A percentile compares a stretch with the other conserved stretches of the same genome.
Evolutionary conservation across 2,888 invertebrate genomes (phyloP).

Genomic region (Scaeva pyrastri): DNA sequence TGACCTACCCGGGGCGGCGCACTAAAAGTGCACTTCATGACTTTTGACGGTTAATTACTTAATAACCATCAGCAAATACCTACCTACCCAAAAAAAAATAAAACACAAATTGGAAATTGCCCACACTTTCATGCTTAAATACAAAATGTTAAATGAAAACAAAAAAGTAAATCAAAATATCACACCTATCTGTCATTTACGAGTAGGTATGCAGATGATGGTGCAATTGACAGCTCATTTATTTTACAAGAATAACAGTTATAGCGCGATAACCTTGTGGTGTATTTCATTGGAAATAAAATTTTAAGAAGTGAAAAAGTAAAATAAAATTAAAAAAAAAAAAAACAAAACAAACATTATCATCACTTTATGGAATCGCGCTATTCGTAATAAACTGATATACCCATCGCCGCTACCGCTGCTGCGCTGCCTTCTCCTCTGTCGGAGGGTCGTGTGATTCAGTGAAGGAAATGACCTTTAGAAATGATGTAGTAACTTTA

Average conservation of each 20-base stretch:
- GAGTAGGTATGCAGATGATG: too few species aligned
- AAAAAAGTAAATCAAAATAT: constrained; percentile 35
- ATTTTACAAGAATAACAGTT: constrained; percentile 70
- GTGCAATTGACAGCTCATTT: constrained; percentile 69
- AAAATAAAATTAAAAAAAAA: constrained; percentile 27
- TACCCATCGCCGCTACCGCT: too few species aligned
- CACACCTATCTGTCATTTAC: constrained; percentile 65
- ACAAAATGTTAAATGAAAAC: background rate
- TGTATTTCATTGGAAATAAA: constrained; percentile 66
- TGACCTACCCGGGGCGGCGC: constrained; percentile 55
- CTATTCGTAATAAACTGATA: constrained; percentile 13
- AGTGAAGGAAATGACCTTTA: constrained; percentile 73
- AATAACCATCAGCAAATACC: constrained; percentile 13
- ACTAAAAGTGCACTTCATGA: constrained; percentile 53
- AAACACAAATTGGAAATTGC: constrained; percentile 6
- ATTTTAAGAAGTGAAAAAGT: constrained; percentile 33
- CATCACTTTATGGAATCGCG: constrained; percentile 45
- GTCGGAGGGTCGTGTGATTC: constrained; percentile 43
- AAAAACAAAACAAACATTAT: constrained; percentile 12
- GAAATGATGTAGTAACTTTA: constrained; percentile 58
- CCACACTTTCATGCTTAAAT: too few species aligned
- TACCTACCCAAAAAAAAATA: background rate
- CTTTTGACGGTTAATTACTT: constrained; percentile 27
- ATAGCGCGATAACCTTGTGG: constrained; percentile 59
- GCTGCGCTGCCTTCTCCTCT: too few species aligned